Evolutionary conservation across 1,140 invertebrate genomes (phyloP), one percentile per base, ranked within the genome.

Genomic region (Bradysia coprophila): DNA sequence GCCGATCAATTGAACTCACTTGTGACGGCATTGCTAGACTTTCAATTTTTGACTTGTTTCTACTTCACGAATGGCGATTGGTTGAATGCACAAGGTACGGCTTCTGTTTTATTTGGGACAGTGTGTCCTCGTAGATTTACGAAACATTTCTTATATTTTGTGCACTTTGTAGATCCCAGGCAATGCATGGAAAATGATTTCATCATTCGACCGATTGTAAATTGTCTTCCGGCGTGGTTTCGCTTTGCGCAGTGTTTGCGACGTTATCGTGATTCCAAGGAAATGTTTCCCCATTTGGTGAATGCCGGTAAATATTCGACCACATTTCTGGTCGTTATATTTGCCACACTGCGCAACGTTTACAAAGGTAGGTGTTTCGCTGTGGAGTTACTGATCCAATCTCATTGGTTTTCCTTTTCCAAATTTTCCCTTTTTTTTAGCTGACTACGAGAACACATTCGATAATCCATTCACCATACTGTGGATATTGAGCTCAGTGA

Each of bases 221-320:
- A 82, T 51, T 84, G 85, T 50, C 57, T 99, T 6, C 95, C 96
- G 1, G 92, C 94, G 0, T 97, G 91, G 88, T 92, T 93, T 52
- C 78, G 95, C 38, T 98, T 98, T 65, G 87, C 92, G 19, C 96
- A 99, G 59, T 99, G 96, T 53, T 59, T 98, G 8, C 69, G 96
- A 1, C 82, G 96, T 49, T 99, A 97, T 62, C 62, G 78, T 1
- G 87, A 92, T 57, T 83, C 82, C 0, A 73, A 73, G 48, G 86
- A 95, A 54, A 82, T 81, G 1, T 96, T 95, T 64, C 94, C 93
- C 0, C 94, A 98, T 67, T 64, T 92, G 24, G 87, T 85, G 0
- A 99, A 99, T 65, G 96, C 95, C 16, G 91, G 87, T 38, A 99
- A 99, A 69, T 99, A 99, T 64, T 86, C 91, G 0, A 97, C 93